Conservation (phyloP, 2,888 invertebrate species). For the Mechanitis messenoides region DNA sequence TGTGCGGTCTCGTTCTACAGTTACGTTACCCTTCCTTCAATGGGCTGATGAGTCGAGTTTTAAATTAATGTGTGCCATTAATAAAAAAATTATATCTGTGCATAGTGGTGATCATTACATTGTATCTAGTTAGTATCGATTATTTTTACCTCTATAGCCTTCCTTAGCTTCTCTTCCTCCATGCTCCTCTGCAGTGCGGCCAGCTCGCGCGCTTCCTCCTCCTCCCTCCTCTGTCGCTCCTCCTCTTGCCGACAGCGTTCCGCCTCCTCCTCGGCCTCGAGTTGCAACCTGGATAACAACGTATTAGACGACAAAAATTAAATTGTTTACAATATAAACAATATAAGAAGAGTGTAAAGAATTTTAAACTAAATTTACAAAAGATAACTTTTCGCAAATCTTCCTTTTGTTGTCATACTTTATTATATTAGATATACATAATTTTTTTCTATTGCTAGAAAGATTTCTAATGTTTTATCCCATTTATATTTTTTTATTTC, state of each 20-base stretch:
- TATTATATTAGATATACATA: background rate
- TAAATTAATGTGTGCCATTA: too few species aligned
- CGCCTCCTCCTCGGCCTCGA: slow-evolving; percentile 78
- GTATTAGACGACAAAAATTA: slow-evolving; percentile 5
- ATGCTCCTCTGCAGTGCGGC: slow-evolving; percentile 87
- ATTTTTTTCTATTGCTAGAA: background rate
- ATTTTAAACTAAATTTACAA: too few species aligned
- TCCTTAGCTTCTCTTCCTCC: slow-evolving; percentile 90
- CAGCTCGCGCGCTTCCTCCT: slow-evolving; percentile 86
- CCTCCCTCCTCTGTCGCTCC: slow-evolving; percentile 87
- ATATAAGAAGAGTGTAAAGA: too few species aligned
- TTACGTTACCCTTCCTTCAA: too few species aligned
- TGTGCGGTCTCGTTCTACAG: background rate
- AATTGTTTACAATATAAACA: background rate
- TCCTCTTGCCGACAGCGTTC: slow-evolving; percentile 87
- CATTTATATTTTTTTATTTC: too few species aligned
- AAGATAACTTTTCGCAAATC: too few species aligned
- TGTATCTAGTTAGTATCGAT: background rate
- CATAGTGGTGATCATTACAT: too few species aligned
- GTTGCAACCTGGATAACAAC: slow-evolving; percentile 61
- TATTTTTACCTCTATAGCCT: slow-evolving; percentile 83
- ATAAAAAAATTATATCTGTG: too few species aligned
- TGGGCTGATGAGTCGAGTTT: too few species aligned
- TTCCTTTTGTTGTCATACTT: too few species aligned
- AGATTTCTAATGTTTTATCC: too few species aligned